Conservation (phyloP, 2,113 vertebrate species). For the Acrocephalus arundinaceus region DNA sequence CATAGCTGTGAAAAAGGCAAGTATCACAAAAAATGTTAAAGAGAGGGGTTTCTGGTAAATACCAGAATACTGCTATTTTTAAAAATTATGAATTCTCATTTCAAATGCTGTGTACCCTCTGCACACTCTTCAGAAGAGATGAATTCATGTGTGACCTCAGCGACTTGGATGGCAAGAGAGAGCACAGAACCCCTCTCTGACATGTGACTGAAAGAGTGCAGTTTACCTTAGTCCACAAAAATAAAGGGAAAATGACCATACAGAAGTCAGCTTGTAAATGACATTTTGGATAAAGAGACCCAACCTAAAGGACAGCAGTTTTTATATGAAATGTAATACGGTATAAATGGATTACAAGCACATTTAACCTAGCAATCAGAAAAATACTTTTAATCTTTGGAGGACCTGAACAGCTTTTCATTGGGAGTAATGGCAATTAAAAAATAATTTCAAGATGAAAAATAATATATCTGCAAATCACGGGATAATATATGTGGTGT, state of each 20-base stretch:
- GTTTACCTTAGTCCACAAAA: not conserved
- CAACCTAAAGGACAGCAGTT: rapidly evolving
- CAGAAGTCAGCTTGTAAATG: not conserved
- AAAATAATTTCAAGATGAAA: not conserved
- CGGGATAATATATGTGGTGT: not conserved
- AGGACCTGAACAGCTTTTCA: not conserved
- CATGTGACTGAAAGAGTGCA: not conserved
- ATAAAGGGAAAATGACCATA: not conserved
- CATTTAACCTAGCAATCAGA: not conserved
- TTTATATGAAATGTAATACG: not conserved
- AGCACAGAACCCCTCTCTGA: not conserved
- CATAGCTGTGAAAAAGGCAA: not conserved
- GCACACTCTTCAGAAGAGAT: not conserved
- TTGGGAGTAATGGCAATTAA: not conserved
- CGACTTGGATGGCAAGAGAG: not conserved
- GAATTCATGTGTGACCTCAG: not conserved
- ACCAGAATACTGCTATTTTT: not conserved
- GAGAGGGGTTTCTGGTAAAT: not conserved
- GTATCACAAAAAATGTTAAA: not conserved
- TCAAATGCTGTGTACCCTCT: not conserved
- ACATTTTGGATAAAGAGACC: not conserved
- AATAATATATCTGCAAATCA: not conserved
- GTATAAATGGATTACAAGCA: not conserved
- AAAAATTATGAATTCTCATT: not conserved
- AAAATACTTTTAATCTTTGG: not conserved